phyloP scores from a whole-genome alignment of 2,797 vertebrate genomes.

The Sebastes oblongus region DNA sequence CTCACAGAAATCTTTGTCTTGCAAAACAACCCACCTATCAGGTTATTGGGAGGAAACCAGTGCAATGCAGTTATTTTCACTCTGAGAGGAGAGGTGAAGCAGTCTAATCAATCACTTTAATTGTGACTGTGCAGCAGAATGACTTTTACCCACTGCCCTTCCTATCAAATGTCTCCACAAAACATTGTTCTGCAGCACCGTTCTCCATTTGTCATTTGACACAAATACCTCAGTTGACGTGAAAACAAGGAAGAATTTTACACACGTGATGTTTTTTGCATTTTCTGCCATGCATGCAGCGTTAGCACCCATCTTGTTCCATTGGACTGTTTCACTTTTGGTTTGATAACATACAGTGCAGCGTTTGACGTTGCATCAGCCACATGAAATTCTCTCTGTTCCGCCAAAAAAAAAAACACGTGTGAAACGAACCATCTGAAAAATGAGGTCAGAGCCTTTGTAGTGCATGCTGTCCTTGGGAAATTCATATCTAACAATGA shows the following conservation, averaged over 20 bases:
- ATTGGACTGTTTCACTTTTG: not conserved
- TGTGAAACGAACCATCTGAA: constrained; percentile 23
- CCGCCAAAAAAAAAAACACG: not conserved
- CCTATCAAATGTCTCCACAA: constrained; percentile 23
- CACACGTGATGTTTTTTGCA: not conserved
- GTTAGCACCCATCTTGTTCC: not conserved
- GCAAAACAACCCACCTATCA: not conserved
- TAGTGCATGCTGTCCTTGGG: constrained; percentile 37
- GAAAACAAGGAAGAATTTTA: not conserved
- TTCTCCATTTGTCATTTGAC: constrained; percentile 15
- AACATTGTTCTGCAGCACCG: constrained; percentile 5
- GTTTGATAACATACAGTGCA: not conserved
- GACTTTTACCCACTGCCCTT: constrained; percentile 1
- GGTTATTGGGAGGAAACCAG: constrained; percentile 6
- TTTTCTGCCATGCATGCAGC: not conserved
- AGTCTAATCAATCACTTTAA: constrained; percentile 44
- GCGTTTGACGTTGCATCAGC: not conserved
- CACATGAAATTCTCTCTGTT: not conserved
- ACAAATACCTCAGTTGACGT: not conserved
- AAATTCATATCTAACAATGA: constrained; percentile 60
- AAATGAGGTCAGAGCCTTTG: constrained; percentile 40
- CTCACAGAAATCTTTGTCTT: not conserved
- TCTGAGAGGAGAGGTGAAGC: not conserved
- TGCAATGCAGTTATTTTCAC: constrained; percentile 33
- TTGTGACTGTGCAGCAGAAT: constrained; percentile 26